Evolutionary conservation across 2,888 invertebrate genomes (phyloP).

Genomic region (Spialia ferax): DNA sequence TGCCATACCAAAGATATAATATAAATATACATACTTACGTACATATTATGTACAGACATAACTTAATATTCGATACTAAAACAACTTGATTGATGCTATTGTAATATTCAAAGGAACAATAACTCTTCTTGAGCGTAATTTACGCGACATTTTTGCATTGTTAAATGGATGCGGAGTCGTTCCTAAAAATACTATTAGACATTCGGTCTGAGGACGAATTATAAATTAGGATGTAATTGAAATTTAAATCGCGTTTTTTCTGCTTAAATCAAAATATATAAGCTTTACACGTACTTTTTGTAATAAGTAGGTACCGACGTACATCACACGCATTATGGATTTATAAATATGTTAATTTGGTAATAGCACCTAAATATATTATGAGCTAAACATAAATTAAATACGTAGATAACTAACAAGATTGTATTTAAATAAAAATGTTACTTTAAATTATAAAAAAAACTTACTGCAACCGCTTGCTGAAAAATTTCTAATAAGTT

Average conservation of each 20-base stretch:
- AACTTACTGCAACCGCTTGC: too few species aligned
- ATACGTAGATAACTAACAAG: too few species aligned
- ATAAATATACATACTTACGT: neutral
- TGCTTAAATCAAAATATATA: conserved; percentile 16
- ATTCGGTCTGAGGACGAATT: conserved; percentile 19
- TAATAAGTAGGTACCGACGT: neutral
- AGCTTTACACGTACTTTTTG: conserved; percentile 19
- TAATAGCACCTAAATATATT: too few species aligned
- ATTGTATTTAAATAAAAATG: too few species aligned
- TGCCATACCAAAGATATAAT: too few species aligned
- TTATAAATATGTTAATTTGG: neutral
- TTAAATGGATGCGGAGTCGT: neutral
- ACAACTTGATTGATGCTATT: conserved; percentile 19
- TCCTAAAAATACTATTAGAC: conserved; percentile 6
- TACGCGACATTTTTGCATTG: conserved; percentile 24
- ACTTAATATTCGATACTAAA: neutral
- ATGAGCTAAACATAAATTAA: too few species aligned
- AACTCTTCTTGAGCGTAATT: conserved; percentile 25
- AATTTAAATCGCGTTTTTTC: conserved; percentile 33
- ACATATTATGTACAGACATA: neutral
- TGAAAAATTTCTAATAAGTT: too few species aligned
- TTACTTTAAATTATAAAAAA: too few species aligned
- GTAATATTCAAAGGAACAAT: conserved; percentile 19
- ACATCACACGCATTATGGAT: neutral
- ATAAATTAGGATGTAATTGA: conserved; percentile 19